These are phyloP conservation scores for Drosophila elegans DNA, from an alignment of 1,140 invertebrate species.

Conservation along the genomic window DNA sequence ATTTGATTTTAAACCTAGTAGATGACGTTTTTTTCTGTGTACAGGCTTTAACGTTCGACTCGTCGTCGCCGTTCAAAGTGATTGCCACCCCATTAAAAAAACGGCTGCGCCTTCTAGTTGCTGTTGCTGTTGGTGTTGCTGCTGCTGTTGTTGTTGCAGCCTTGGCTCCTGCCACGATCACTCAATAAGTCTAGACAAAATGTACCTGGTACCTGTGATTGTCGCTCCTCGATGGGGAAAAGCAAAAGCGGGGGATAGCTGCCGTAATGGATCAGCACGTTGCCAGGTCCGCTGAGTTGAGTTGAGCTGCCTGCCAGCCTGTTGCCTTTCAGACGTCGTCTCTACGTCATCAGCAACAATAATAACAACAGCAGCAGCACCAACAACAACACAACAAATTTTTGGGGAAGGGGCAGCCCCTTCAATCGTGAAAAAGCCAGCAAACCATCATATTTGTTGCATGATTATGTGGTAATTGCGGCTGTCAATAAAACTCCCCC, in stretches of 20 bases:
- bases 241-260: slow-evolving; percentile 24
- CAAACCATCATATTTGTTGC: slow-evolving; percentile 79
- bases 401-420: slow-evolving; percentile 19
- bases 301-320: slow-evolving; percentile 61
- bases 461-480: slow-evolving; percentile 84
- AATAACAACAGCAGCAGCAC: slow-evolving; percentile 32
- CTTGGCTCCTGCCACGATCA: slow-evolving; percentile 81
- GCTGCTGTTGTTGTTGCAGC: slow-evolving; percentile 31
- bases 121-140: slow-evolving; percentile 11
- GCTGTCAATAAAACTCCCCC: slow-evolving; percentile 84
- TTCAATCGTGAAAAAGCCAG: slow-evolving; percentile 40
- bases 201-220: slow-evolving; percentile 77
- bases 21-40: slow-evolving; percentile 11
- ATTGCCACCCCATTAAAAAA: slow-evolving; percentile 84
- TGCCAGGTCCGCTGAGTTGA: slow-evolving; percentile 42
- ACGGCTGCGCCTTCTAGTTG: slow-evolving; percentile 72
- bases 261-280: slow-evolving; percentile 81
- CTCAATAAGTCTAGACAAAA: slow-evolving; percentile 83
- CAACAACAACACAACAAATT: not conserved
- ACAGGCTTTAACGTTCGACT: slow-evolving; percentile 36
- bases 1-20: not conserved
- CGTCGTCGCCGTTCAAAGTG: slow-evolving; percentile 77
- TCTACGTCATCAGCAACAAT: slow-evolving; percentile 68
- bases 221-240: slow-evolving; percentile 42
- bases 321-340: slow-evolving; percentile 55